These are phyloP conservation scores for Helogale parvula DNA, from an alignment of 2,113 vertebrate species.

Conservation along the genomic window DNA sequence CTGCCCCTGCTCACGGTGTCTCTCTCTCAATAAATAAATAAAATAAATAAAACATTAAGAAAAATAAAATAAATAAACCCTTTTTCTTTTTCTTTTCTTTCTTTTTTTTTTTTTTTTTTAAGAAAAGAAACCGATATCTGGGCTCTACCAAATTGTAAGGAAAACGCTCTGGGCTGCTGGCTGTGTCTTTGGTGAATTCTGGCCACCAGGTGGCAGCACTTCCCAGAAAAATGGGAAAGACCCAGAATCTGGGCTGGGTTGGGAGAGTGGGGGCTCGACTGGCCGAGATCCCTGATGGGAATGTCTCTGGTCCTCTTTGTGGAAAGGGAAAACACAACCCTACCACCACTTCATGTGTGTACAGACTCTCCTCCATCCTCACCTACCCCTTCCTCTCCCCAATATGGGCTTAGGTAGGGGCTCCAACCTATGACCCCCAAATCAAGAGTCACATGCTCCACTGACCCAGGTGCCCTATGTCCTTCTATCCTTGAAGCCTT, in stretches of 20 bases:
- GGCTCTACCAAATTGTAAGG: background rate
- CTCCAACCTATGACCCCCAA: background rate
- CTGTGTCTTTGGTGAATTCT: background rate
- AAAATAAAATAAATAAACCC: no score
- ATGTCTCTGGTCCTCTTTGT: background rate
- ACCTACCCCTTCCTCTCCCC: background rate
- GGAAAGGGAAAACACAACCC: background rate
- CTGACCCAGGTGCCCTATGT: background rate
- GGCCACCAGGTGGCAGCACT: constrained; percentile 29
- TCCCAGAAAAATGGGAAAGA: background rate
- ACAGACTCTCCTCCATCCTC: background rate
- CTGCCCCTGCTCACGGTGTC: no score
- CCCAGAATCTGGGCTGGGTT: background rate
- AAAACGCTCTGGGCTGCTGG: background rate
- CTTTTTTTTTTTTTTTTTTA: no score
- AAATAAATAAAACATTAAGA: no score
- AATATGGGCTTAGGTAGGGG: background rate
- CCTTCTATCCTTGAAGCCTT: background rate
- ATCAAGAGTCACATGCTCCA: background rate
- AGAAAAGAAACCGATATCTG: no score
- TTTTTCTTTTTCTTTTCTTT: no score
- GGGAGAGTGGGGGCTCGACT: background rate
- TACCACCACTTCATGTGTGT: background rate
- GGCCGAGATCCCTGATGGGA: background rate
- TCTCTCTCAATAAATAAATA: no score